Percentiles rank a stretch among this genome's conserved stretches.
These are phyloP conservation scores for Phainopepla nitens DNA, from an alignment of 2,113 vertebrate genomes.

Conservation along the genomic window DNA sequence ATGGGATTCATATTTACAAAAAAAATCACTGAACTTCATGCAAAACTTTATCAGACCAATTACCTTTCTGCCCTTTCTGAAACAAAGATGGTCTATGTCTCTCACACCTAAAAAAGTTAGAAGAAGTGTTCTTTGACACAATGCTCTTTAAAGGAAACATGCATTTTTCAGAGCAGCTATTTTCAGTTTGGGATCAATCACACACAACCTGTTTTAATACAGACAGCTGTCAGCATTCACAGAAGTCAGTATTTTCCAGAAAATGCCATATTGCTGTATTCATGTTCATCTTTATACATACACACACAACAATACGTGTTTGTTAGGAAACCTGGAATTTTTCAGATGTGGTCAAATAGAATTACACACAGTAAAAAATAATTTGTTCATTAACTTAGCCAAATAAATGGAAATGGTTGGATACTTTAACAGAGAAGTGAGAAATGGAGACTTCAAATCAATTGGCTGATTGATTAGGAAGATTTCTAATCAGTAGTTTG, in stretches of 20 bases:
- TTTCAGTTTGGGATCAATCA: conserved; percentile 22
- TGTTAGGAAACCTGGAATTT: background rate
- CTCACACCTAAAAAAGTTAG: background rate
- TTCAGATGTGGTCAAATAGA: background rate
- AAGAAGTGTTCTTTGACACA: conserved; percentile 9
- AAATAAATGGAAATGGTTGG: background rate
- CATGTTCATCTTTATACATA: background rate
- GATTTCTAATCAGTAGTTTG: background rate
- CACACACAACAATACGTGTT: background rate
- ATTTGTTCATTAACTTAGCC: background rate
- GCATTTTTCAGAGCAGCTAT: conserved; percentile 12
- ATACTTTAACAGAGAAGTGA: background rate
- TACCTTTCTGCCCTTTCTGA: background rate
- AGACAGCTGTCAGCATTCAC: conserved; percentile 19
- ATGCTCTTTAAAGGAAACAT: background rate
- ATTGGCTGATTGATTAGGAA: background rate
- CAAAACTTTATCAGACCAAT: background rate
- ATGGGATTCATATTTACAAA: background rate
- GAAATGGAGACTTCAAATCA: background rate
- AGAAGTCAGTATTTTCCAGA: conserved; percentile 17
- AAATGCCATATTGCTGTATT: background rate
- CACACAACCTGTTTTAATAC: background rate
- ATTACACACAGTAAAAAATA: background rate
- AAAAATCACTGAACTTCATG: background rate
- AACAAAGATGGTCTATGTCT: background rate